A percentile compares a stretch with the other conserved stretches of the same genome.
phyloP scores from a whole-genome alignment of 1,140 invertebrate species.

The Drosophila yakuba region DNA sequence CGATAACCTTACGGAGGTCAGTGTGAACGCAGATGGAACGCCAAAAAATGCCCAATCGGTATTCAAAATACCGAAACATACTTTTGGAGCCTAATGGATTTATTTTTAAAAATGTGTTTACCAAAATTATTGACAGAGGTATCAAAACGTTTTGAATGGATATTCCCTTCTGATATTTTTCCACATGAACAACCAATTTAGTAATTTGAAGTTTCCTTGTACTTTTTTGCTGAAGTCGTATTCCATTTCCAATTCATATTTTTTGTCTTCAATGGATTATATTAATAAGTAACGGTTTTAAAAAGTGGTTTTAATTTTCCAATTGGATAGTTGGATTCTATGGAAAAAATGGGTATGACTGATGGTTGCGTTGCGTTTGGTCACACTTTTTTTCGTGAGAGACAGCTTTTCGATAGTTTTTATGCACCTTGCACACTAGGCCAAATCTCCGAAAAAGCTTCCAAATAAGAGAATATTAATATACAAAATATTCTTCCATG shows the following conservation, averaged over 20 bases:
- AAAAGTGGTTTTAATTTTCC: neutral
- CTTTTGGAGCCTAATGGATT: neutral
- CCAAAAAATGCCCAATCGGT: slow-evolving; percentile 16
- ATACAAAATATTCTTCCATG: no score
- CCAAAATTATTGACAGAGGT: neutral
- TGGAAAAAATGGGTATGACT: no score
- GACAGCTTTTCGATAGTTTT: neutral
- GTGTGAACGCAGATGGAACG: slow-evolving; percentile 37
- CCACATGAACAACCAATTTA: neutral
- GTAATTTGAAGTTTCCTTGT: neutral
- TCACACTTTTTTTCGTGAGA: neutral
- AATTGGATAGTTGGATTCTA: neutral
- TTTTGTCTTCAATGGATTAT: no score
- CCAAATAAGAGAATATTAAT: no score
- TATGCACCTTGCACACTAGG: neutral
- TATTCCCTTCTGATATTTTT: neutral
- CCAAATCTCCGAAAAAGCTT: neutral
- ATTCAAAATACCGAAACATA: slow-evolving; percentile 13
- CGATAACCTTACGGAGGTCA: slow-evolving; percentile 42
- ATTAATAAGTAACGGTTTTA: no score
- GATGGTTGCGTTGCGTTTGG: neutral
- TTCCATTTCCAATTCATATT: no score
- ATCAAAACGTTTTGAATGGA: neutral
- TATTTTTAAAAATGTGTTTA: neutral
- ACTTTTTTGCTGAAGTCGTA: no score